Percentiles rank a stretch among this genome's conserved stretches.
Conservation (phyloP, 2,797 vertebrate species). For the Rhinichthys osculus region DNA sequence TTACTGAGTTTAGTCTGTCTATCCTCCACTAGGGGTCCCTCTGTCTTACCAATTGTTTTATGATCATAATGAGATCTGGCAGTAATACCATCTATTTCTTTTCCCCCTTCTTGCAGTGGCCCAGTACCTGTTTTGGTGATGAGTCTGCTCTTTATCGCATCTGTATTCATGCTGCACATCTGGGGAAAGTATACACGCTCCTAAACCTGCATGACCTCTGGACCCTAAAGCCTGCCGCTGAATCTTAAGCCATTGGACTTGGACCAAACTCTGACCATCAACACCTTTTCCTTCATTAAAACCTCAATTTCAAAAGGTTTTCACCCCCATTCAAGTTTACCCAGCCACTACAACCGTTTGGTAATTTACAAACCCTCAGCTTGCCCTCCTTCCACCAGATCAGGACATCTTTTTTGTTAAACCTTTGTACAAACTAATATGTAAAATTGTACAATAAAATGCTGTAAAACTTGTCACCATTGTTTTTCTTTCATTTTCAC, state of each 20-base stretch:
- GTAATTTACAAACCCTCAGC: constrained; percentile 57
- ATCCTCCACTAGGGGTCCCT: constrained; percentile 54
- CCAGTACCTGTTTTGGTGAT: constrained; percentile 98
- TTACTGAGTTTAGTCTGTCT: constrained; percentile 1
- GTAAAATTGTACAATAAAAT: constrained; percentile 82
- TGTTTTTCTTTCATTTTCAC: neutral
- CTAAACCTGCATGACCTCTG: constrained; percentile 73
- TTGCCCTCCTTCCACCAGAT: neutral
- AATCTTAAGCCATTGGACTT: constrained; percentile 81
- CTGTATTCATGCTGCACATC: constrained; percentile 99
- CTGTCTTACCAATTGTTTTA: constrained; percentile 21
- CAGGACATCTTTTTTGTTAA: constrained; percentile 48
- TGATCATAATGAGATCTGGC: neutral
- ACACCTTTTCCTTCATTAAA: constrained; percentile 23
- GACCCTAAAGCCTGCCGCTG: constrained; percentile 59
- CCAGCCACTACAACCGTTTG: constrained; percentile 45
- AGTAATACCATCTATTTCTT: constrained; percentile 27
- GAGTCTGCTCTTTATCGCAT: constrained; percentile 99
- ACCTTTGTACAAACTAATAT: constrained; percentile 74
- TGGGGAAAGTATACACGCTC: constrained; percentile 99
- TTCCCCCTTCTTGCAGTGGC: constrained; percentile 80
- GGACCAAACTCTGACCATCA: constrained; percentile 88
- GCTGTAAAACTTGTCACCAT: constrained; percentile 14
- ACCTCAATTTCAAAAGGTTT: constrained; percentile 43
- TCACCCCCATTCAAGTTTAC: constrained; percentile 3